Conservation (phyloP, 2,797 vertebrate genomes). For the Amphiprion clarkii region DNA sequence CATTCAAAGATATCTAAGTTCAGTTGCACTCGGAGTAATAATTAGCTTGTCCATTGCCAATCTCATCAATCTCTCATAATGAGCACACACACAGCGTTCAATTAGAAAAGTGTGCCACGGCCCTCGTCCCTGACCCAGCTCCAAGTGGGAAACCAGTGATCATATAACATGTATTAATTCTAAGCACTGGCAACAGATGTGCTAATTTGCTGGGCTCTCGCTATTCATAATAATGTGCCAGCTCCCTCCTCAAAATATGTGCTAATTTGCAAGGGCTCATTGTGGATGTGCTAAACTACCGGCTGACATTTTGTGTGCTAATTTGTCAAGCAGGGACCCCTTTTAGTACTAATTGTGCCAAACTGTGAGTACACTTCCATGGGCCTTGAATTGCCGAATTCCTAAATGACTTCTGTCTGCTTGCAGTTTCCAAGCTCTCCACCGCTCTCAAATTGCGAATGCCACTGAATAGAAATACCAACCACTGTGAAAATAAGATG, state of each 20-base stretch:
- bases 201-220: conserved; percentile 75
- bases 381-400: conserved; percentile 67
- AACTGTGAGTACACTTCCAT: conserved; percentile 80
- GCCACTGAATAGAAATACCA: conserved; percentile 62
- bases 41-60: conserved; percentile 54
- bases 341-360: conserved; percentile 83
- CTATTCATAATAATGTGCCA: conserved; percentile 74
- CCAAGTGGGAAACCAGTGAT: conserved; percentile 68
- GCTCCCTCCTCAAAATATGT: conserved; percentile 77
- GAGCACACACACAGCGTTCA: conserved; percentile 50
- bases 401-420: conserved; percentile 72
- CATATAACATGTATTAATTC: conserved; percentile 75
- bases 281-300: conserved; percentile 80
- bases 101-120: conserved; percentile 53
- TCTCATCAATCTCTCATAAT: conserved; percentile 70
- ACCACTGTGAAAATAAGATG: conserved; percentile 63
- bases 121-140: conserved; percentile 52
- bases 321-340: conserved; percentile 82
- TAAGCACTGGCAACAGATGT: conserved; percentile 77
- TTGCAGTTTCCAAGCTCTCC: conserved; percentile 64
- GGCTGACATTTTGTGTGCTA: conserved; percentile 82
- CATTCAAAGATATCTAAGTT: conserved; percentile 33
- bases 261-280: conserved; percentile 80
- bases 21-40: conserved; percentile 46
- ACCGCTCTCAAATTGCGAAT: conserved; percentile 60